Evolutionary conservation across 2,113 vertebrate genomes (phyloP).

Genomic region (Sula dactylatra): DNA sequence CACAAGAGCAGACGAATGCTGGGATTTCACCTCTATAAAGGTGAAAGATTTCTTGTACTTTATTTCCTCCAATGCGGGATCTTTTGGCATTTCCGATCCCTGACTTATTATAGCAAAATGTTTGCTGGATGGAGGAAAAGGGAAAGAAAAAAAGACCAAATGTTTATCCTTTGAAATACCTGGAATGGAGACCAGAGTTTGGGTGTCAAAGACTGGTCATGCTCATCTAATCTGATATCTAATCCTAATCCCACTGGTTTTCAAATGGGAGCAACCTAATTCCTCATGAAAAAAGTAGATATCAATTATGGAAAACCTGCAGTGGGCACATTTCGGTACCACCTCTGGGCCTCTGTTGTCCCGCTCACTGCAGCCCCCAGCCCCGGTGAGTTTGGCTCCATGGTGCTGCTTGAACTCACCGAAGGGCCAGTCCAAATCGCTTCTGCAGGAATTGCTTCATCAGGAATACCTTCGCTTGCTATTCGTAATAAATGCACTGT

Average conservation of each 20-base stretch:
- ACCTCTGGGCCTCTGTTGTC: background rate
- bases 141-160: background rate
- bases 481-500: background rate
- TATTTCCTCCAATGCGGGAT: background rate
- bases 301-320: background rate
- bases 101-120: background rate
- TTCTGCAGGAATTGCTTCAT: background rate
- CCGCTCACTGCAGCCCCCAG: background rate
- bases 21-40: background rate
- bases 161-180: background rate
- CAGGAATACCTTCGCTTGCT: background rate
- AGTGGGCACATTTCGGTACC: background rate
- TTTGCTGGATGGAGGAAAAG: background rate
- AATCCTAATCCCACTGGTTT: background rate
- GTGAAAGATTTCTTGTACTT: background rate
- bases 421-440: background rate
- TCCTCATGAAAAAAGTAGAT: background rate
- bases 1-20: fast-evolving
- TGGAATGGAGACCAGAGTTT: background rate
- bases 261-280: background rate
- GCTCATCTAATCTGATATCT: background rate
- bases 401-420: background rate
- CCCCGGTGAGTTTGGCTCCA: fast-evolving
- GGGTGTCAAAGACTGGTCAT: background rate
- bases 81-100: background rate